A percentile compares a stretch with the other conserved stretches of the same genome.
Conservation (phyloP, 1,140 invertebrate species). For the Diabrotica virgifera region DNA sequence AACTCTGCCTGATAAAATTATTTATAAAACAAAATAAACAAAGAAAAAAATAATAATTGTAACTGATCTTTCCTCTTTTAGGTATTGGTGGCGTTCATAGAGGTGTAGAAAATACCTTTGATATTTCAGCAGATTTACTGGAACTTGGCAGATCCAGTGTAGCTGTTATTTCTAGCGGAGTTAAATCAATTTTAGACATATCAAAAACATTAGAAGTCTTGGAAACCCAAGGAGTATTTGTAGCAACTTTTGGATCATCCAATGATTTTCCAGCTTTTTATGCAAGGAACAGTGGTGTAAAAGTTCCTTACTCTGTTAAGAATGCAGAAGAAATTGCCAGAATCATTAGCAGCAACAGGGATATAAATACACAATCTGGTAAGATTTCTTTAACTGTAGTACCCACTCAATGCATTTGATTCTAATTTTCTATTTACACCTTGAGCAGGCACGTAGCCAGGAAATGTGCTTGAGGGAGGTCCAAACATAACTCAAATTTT, state of each 20-base stretch:
- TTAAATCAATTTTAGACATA: slow-evolving; percentile 98
- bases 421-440: background rate
- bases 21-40: background rate
- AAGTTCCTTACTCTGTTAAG: slow-evolving; percentile 67
- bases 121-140: slow-evolving; percentile 92
- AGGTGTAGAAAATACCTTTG: slow-evolving; percentile 77
- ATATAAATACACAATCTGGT: slow-evolving; percentile 67
- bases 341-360: slow-evolving; percentile 59
- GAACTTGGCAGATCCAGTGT: slow-evolving; percentile 86
- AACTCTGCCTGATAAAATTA: too few relatives aligned
- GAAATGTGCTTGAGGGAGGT: too few relatives aligned
- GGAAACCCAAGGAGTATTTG: slow-evolving; percentile 93
- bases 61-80: slow-evolving; percentile 20
- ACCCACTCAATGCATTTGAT: background rate
- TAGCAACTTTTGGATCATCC: slow-evolving; percentile 68
- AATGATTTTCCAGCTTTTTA: slow-evolving; percentile 89
- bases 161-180: slow-evolving; percentile 89
- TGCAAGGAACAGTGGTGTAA: slow-evolving; percentile 63
- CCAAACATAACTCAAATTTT: too few relatives aligned
- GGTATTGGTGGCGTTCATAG: slow-evolving; percentile 94
- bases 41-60: background rate
- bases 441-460: too few relatives aligned
- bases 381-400: background rate
- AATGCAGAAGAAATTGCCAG: slow-evolving; percentile 65
- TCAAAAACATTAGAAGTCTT: slow-evolving; percentile 90